A percentile compares a stretch with the other conserved stretches of the same genome.
phyloP scores from a whole-genome alignment of 2,888 invertebrate species.

The Parnassius smintheus region DNA sequence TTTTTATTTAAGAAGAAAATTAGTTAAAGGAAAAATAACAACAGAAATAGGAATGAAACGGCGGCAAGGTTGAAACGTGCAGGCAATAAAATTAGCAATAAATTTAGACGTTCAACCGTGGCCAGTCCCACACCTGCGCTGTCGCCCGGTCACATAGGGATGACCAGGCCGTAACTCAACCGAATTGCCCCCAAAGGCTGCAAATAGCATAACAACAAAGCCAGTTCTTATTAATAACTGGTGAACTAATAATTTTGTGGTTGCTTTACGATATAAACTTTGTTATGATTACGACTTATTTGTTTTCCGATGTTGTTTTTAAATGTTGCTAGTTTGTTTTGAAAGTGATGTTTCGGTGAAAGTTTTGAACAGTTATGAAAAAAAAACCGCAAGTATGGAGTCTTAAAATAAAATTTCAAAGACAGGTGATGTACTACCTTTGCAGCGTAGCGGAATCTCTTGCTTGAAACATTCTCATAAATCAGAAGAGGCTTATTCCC shows the following conservation, averaged over 20 bases:
- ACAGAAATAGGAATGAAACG: slow-evolving; percentile 19
- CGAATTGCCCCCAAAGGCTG: slow-evolving; percentile 67
- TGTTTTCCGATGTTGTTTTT: neutral
- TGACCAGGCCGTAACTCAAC: slow-evolving; percentile 70
- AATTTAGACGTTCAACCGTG: slow-evolving; percentile 61
- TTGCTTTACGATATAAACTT: slow-evolving; percentile 15
- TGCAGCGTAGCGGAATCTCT: too few relatives aligned
- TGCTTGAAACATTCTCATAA: too few relatives aligned
- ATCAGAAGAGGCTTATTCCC: too few relatives aligned
- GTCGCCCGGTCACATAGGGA: slow-evolving; percentile 49
- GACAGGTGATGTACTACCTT: too few relatives aligned
- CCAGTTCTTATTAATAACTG: slow-evolving; percentile 34
- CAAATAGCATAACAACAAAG: slow-evolving; percentile 36
- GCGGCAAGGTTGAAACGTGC: slow-evolving; percentile 24
- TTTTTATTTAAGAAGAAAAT: too few relatives aligned
- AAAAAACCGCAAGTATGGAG: too few relatives aligned
- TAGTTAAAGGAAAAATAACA: slow-evolving; percentile 8
- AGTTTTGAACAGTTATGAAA: neutral
- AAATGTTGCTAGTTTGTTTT: slow-evolving; percentile 2
- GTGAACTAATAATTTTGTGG: slow-evolving; percentile 32
- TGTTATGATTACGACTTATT: neutral
- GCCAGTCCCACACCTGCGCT: slow-evolving; percentile 59
- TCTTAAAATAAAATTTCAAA: too few relatives aligned
- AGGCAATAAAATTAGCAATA: slow-evolving; percentile 68
- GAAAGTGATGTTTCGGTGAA: neutral